These are phyloP conservation scores for Lamproptera curius DNA, from an alignment of 2,888 invertebrate species.

Conservation along the genomic window DNA sequence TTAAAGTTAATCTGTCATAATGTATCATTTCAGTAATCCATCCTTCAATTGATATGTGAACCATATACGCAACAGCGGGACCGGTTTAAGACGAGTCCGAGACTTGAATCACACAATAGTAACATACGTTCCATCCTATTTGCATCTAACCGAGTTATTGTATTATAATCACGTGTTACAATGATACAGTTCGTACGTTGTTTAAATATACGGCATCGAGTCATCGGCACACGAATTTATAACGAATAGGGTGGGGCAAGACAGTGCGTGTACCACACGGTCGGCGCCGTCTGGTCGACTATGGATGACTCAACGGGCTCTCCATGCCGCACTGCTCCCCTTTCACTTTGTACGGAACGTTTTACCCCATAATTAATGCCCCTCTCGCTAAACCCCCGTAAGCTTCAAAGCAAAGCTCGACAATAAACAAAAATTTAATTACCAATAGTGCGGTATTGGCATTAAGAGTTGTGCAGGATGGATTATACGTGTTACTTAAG, in stretches of 20 bases:
- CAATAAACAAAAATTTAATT: constrained; percentile 12
- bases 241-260: constrained; percentile 42
- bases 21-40: too few relatives aligned
- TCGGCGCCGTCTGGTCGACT: constrained; percentile 68
- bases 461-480: too few relatives aligned
- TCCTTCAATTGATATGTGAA: too few relatives aligned
- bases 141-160: constrained; percentile 18
- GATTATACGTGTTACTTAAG: too few relatives aligned
- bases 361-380: constrained; percentile 64
- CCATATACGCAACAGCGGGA: too few relatives aligned
- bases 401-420: constrained; percentile 17
- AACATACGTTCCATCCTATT: too few relatives aligned
- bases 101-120: too few relatives aligned
- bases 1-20: too few relatives aligned
- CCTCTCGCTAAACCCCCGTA: constrained; percentile 24
- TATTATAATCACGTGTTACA: constrained; percentile 45
- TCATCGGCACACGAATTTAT: constrained; percentile 29
- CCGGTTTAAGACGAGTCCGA: too few relatives aligned
- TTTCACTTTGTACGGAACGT: constrained; percentile 45
- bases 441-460: neutral
- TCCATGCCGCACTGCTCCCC: constrained; percentile 52
- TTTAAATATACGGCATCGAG: constrained; percentile 37
- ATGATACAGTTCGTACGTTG: constrained; percentile 35
- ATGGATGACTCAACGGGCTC: constrained; percentile 66
- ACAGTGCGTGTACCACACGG: constrained; percentile 44